phyloP scores from a whole-genome alignment of 2,888 invertebrate genomes.

The Lycia hirtaria region DNA sequence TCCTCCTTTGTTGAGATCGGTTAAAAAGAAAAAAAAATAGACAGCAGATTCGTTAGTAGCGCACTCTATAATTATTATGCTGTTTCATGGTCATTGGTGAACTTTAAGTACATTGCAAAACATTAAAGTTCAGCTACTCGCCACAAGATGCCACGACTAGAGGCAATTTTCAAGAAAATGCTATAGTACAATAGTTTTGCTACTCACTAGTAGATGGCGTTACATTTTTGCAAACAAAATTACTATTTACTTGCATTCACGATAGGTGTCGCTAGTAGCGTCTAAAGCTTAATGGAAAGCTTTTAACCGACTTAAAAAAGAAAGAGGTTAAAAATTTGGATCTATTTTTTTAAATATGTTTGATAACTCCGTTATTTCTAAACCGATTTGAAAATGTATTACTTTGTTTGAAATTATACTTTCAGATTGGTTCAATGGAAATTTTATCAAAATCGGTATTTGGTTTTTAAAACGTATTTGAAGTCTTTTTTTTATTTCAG shows the following conservation, averaged over 20 bases:
- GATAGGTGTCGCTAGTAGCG: conserved; percentile 7
- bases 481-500: too few species aligned
- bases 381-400: too few species aligned
- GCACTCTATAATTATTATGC: conserved; percentile 1
- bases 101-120: conserved; percentile 9
- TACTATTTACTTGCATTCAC: neutral
- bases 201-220: conserved; percentile 58
- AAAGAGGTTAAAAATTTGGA: too few species aligned
- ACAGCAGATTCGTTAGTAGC: neutral
- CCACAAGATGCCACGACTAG: conserved; percentile 51
- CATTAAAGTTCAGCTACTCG: conserved; percentile 46
- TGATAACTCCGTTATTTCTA: too few species aligned
- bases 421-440: too few species aligned
- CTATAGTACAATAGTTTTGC: conserved; percentile 18
- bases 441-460: too few species aligned
- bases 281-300: neutral
- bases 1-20: too few species aligned
- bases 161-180: neutral
- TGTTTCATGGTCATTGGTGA: neutral
- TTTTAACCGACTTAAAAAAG: too few species aligned
- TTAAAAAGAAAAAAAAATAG: neutral
- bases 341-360: too few species aligned
- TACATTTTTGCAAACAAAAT: neutral
- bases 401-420: too few species aligned
- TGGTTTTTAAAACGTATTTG: too few species aligned